These are phyloP conservation scores for Pampus argenteus DNA, from an alignment of 2,797 vertebrate genomes.

Conservation along the genomic window DNA sequence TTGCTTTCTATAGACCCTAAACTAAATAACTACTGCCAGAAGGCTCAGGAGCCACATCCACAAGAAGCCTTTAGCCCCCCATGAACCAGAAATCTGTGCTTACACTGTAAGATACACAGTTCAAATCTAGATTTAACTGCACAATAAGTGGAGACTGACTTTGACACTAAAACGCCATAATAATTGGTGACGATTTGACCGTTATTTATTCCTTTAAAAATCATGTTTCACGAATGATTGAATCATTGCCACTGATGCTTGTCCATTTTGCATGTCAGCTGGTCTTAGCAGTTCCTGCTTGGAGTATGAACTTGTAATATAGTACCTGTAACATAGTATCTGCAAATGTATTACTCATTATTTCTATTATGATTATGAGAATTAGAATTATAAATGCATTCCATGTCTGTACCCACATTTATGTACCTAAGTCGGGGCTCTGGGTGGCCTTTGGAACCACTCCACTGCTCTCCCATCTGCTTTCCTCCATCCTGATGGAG, in stretches of 20 bases:
- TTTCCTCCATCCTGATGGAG: conserved; percentile 61
- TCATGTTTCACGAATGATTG: neutral
- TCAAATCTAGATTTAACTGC: neutral
- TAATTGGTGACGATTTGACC: too few relatives aligned
- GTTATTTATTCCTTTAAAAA: too few relatives aligned
- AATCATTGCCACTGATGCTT: neutral
- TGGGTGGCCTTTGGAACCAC: conserved; percentile 27
- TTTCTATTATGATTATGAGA: neutral
- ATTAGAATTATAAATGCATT: conserved; percentile 1
- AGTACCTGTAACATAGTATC: neutral
- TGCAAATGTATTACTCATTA: neutral
- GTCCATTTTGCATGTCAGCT: neutral
- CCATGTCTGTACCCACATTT: conserved; percentile 22
- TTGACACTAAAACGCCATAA: too few relatives aligned
- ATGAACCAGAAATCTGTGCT: neutral
- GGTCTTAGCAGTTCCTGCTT: neutral
- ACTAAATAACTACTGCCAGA: neutral
- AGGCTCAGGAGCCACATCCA: too few relatives aligned
- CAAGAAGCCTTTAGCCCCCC: neutral
- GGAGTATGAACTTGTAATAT: conserved; percentile 9
- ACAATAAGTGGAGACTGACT: neutral
- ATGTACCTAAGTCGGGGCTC: conserved; percentile 16
- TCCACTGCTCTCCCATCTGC: conserved; percentile 56
- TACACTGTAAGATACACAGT: neutral
- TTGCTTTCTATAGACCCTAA: neutral